Evolutionary conservation across 1,140 invertebrate genomes (phyloP), one percentile per base, ranked within the genome.

Genomic region (Himalopsyche phryganea): DNA sequence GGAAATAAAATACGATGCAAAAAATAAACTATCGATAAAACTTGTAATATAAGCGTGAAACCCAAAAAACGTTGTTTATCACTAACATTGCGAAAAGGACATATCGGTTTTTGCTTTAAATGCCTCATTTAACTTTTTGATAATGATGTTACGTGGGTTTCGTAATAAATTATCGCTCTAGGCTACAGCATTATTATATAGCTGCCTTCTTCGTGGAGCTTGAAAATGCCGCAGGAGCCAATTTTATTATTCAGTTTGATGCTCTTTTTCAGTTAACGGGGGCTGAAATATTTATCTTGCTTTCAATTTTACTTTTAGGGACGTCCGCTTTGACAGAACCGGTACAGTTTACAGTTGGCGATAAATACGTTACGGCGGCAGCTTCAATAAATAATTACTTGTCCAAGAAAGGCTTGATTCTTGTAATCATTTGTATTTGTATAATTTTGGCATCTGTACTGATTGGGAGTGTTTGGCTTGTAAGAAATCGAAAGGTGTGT

Each of bases 261-360:
- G 23, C 23, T 28, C 23, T 28, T 28, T 28, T 28, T 5, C 23
- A 28, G 23, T 28, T 28, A 5, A 28, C 23, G 23, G 23, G 23
- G 23, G 9, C 23, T 28, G 23, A 28, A 28, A 28, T 28, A 28
- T 28, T 28, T 28, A 28, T 28, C 23, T 28, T 28, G 17, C 17
- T 49, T 28, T 28, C 23, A 28, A 42, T 11, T 68, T 28, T 28
- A 28, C 23, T 28, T 28, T 28, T 28, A 78, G 90, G 90, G 35
- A 88, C 87, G 17, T 89, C 87, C 50, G 82, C 83, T 13, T 78
- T 90, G 18, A 87, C 87, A 20, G 80, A 84, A 49, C 84, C 88
- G 9, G 76, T 90, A 56, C 80, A 80, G 68, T 91, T 91, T 69
- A 85, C 82, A 23, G 84, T 87, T 20, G 83, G 82, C 10, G 85